Conservation (phyloP, 2,113 vertebrate genomes). For the Lophotis ruficrista region DNA sequence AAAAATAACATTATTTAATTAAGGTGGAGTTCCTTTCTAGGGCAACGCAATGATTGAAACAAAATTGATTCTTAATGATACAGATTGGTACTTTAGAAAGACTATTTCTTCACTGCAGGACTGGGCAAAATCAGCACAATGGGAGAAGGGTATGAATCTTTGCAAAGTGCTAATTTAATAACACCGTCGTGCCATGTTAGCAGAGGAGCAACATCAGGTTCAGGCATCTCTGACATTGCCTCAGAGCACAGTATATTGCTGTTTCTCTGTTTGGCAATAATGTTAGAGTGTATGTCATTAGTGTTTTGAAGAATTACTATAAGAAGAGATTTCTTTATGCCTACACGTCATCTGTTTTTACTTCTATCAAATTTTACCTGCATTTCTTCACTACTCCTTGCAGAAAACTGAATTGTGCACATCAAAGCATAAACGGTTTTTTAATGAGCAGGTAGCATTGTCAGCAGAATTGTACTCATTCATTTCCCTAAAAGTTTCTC, state of each 20-base stretch:
- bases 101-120: background rate
- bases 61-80: slow-evolving; percentile 32
- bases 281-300: background rate
- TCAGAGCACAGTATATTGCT: background rate
- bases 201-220: background rate
- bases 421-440: background rate
- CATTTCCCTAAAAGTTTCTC: background rate
- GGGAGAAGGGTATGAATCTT: background rate
- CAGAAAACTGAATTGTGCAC: background rate
- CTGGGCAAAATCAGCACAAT: slow-evolving; percentile 12
- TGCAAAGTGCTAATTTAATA: slow-evolving; percentile 42
- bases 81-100: background rate
- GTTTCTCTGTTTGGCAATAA: background rate
- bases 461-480: background rate
- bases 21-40: slow-evolving; percentile 17
- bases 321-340: background rate
- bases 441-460: background rate
- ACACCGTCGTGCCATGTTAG: background rate
- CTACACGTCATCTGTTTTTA: background rate
- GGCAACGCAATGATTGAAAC: background rate
- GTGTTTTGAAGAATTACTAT: background rate
- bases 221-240: slow-evolving; percentile 21
- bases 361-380: slow-evolving; percentile 20
- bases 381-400: background rate
- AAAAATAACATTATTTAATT: slow-evolving; percentile 39